Evolutionary conservation across 2,888 invertebrate genomes (phyloP).

Genomic region (Trissoscelio sp.): DNA sequence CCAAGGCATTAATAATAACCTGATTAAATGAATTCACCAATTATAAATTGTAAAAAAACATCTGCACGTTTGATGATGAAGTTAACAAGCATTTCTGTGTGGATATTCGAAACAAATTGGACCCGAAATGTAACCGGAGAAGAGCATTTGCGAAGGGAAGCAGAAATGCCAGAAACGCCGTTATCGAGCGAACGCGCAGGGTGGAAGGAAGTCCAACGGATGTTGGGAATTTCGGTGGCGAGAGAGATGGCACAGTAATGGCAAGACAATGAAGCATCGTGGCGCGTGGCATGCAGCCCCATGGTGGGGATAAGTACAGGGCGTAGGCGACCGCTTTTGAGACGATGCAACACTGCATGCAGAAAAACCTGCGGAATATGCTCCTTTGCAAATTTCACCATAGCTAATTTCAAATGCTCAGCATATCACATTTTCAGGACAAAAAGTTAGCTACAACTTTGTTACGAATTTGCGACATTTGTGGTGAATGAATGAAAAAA

Average conservation of each 20-base stretch:
- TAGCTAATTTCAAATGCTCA: slow-evolving; percentile 19
- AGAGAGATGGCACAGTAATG: slow-evolving; percentile 69
- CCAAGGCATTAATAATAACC: background rate
- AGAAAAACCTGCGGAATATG: slow-evolving; percentile 31
- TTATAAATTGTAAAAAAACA: slow-evolving; percentile 26
- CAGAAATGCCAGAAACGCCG: slow-evolving; percentile 72
- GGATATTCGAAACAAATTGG: slow-evolving; percentile 53
- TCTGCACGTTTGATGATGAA: slow-evolving; percentile 9
- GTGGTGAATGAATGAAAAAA: background rate
- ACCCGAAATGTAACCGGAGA: slow-evolving; percentile 55
- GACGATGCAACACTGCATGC: slow-evolving; percentile 22
- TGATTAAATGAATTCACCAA: background rate
- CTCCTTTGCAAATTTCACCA: slow-evolving; percentile 11
- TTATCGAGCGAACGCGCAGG: slow-evolving; percentile 79
- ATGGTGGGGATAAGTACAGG: slow-evolving; percentile 76
- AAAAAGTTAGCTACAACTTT: no score
- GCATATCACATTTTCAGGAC: no score
- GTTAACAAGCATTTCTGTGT: slow-evolving; percentile 27
- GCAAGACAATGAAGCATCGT: slow-evolving; percentile 75
- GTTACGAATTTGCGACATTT: background rate
- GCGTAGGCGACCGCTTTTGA: slow-evolving; percentile 65
- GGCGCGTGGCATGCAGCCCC: slow-evolving; percentile 77
- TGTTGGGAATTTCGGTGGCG: slow-evolving; percentile 78
- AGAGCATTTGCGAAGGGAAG: slow-evolving; percentile 49
- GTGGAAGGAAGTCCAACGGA: slow-evolving; percentile 78